Conservation (phyloP, 2,113 vertebrate species). For the Saccopteryx leptura region DNA sequence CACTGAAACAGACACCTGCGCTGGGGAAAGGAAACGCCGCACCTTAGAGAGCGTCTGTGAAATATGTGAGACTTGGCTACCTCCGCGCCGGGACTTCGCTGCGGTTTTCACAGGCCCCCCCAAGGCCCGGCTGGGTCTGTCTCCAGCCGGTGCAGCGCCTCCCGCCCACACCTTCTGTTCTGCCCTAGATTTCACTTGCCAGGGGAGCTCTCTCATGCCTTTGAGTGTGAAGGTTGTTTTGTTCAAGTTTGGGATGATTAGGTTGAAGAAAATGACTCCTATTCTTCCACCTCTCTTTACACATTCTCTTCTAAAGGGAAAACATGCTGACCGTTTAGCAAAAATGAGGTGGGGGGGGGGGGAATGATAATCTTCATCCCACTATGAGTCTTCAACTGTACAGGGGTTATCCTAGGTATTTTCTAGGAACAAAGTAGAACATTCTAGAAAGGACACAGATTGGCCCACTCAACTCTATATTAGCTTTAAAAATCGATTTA, state of each 20-base stretch:
- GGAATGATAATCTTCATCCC: background rate
- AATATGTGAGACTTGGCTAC: background rate
- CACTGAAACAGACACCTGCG: background rate
- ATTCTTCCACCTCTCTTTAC: background rate
- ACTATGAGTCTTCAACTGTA: background rate
- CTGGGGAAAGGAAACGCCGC: background rate
- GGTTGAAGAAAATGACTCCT: slow-evolving; percentile 49
- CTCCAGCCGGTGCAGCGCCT: rapidly evolving
- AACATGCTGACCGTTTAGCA: background rate
- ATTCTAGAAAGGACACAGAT: background rate
- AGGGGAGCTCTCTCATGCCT: background rate
- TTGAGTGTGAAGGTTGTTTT: background rate
- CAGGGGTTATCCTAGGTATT: background rate
- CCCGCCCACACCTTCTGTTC: background rate
- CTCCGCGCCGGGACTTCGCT: background rate
- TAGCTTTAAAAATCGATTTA: background rate
- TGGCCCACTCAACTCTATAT: background rate
- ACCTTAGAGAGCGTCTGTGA: background rate
- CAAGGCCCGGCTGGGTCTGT: rapidly evolving
- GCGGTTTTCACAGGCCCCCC: background rate
- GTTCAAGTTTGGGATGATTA: background rate
- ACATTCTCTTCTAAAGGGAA: slow-evolving; percentile 44
- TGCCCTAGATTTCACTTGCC: background rate
- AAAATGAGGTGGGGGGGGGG: rapidly evolving
- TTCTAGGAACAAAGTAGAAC: slow-evolving; percentile 1